Evolutionary conservation across 2,888 invertebrate genomes (phyloP), one percentile per base, ranked within the genome.

Genomic region (Lobophora halterata): DNA sequence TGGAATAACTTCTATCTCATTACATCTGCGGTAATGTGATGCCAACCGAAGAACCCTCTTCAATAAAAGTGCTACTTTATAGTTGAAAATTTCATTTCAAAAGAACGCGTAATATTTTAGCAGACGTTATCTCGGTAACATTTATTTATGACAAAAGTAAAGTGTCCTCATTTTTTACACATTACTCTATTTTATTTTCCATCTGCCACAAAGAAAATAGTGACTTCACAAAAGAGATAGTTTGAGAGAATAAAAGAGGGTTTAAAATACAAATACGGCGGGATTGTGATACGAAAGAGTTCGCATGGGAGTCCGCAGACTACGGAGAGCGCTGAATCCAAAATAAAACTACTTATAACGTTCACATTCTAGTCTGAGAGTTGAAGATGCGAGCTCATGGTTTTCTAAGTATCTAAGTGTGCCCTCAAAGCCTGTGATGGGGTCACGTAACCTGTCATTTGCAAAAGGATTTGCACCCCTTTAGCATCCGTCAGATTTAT

Each of bases 401-500:
- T 44, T 47, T 45, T 26, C 24, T 20, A 38, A 41, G 26, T 17
- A 38, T 31, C 47, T 46, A 46, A 52, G 52, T 42, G 51, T 58
- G 55, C 47, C 43, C 29, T 23, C 33, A 38, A 25, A 52, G 49
- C 46, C 51, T 32, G 45, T 54, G 58, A 58, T 57, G 61, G 65
- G 72, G 71, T 74, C 71, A 70, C 64, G 66, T 55, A 67, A 67
- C 73, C 72, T 76, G 78, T 77, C 79, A 75, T 76, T 79, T 79
- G 74, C 79, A 73, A 69, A 55, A 65, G 72, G 77, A 76, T 71
- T 73, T 69, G 57, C 69, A 67, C 73, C 73, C 75, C 65, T 58
- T 72, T 68, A 66, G 54, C 68, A 66, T 65, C 68, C 70, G 64
- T 75, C 79, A 75, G 72, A 80, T 80, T 76, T 65, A 81, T n/a